Evolutionary conservation across 1,140 invertebrate species (phyloP), one percentile per base, ranked within the genome.

Genomic region (Bombus superbus): DNA sequence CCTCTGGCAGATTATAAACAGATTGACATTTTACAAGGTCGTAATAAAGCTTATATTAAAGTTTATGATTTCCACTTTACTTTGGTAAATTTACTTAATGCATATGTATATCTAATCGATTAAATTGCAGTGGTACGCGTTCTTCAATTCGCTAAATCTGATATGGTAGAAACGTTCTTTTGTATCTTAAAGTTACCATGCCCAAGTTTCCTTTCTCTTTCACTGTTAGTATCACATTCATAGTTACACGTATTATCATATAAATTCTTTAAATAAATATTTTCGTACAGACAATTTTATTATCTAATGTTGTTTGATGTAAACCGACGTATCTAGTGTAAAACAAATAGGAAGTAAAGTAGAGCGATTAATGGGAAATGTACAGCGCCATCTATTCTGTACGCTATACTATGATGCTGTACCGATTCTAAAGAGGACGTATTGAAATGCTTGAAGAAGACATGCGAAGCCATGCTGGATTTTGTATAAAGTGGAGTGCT

Each of bases 401-500:
- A 22, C 5, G 25, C 47, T 53, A 53, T 53, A 53, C 18, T 53
- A 53, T 8, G 47, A 53, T 53, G 47, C 28, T 3, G 13, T 42
- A 73, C 75, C 42, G 32, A n/a, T 25, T 35, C 25, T 10, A n/a
- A 47, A 28, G 13, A n/a, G 47, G 47, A 53, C 59, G 22, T 53
- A 44, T 76, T 28, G 35, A 35, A 68, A 76, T 25, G 81, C 57
- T 35, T 38, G 32, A 44, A 71, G 62, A 79, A 69, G 73, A 40
- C 44, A 42, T 72, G 28, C 13, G 68, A 66, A 82, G 81, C 71
- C 81, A 81, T 82, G 25, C 40, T 66, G 25, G 6, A 6, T 77
- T 44, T 22, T 44, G 59, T 77, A 18, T 53, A 32, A 66, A 68
- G 11, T 53, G 47, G 11, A 66, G 13, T 76, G 28, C 10, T 25